Percentiles rank a stretch among this genome's conserved stretches.
These are phyloP conservation scores for Tuberolachnus salignus DNA, from an alignment of 2,888 invertebrate genomes.

Conservation along the genomic window DNA sequence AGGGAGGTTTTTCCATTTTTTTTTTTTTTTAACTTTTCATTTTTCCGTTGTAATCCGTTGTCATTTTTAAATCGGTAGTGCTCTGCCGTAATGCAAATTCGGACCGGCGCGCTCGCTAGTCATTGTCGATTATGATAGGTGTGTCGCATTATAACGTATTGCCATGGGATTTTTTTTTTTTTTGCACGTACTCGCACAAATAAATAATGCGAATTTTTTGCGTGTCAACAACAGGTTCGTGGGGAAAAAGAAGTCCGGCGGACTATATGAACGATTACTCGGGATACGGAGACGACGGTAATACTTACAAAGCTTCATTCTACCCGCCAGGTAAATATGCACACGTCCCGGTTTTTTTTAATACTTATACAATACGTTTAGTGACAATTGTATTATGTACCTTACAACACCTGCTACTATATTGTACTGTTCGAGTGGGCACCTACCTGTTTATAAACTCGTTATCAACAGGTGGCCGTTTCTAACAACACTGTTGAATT, in stretches of 20 bases:
- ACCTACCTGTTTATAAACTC: neutral
- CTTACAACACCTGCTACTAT: neutral
- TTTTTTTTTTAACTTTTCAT: no score
- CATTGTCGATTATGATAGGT: no score
- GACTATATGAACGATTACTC: conserved; percentile 51
- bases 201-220: conserved; percentile 28
- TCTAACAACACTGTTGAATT: neutral
- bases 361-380: neutral
- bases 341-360: neutral
- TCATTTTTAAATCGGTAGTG: no score
- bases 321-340: conserved; percentile 39
- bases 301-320: conserved; percentile 42
- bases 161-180: no score
- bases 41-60: no score
- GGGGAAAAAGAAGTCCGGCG: conserved; percentile 52
- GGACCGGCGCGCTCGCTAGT: no score
- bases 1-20: no score
- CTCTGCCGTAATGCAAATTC: no score
- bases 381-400: neutral
- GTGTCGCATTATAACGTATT: no score
- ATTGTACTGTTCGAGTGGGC: no score
- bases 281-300: conserved; percentile 36
- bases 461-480: conserved; percentile 17
- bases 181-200: neutral
- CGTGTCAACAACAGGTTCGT: conserved; percentile 37